Evolutionary conservation across 2,888 invertebrate species (phyloP).

Genomic region (Trachelus tabidus): DNA sequence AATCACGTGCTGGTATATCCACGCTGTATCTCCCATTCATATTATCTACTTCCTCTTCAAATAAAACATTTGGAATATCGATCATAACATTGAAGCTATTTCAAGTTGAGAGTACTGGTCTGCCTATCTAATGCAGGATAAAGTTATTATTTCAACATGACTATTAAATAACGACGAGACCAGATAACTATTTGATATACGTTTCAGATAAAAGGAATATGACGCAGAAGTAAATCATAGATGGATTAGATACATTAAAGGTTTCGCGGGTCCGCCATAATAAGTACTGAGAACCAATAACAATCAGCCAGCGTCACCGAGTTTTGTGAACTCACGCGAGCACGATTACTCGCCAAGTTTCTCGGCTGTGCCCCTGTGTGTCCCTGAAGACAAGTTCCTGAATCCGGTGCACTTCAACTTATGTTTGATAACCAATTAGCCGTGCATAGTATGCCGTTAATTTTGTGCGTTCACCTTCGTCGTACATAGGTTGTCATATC

Average conservation of each 20-base stretch:
- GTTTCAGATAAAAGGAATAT: neutral
- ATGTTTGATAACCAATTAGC: neutral
- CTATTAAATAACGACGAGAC: neutral
- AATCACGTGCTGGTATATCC: neutral
- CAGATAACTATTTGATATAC: neutral
- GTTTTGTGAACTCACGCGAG: neutral
- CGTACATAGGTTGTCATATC: neutral
- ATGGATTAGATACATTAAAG: neutral
- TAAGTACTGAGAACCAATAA: neutral
- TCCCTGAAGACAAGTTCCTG: neutral
- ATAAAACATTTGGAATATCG: neutral
- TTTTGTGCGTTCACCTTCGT: neutral
- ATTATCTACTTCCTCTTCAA: neutral
- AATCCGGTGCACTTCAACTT: neutral
- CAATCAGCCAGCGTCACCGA: constrained; percentile 1
- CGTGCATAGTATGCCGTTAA: neutral
- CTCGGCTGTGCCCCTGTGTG: neutral
- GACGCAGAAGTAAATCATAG: neutral
- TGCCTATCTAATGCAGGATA: neutral
- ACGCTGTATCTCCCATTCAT: neutral
- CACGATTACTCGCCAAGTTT: neutral
- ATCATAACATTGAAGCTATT: neutral
- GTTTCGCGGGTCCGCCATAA: neutral
- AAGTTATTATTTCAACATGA: neutral
- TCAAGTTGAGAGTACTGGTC: neutral